These are phyloP conservation scores for Thymallus thymallus DNA, from an alignment of 2,113 vertebrate species.

Conservation along the genomic window DNA sequence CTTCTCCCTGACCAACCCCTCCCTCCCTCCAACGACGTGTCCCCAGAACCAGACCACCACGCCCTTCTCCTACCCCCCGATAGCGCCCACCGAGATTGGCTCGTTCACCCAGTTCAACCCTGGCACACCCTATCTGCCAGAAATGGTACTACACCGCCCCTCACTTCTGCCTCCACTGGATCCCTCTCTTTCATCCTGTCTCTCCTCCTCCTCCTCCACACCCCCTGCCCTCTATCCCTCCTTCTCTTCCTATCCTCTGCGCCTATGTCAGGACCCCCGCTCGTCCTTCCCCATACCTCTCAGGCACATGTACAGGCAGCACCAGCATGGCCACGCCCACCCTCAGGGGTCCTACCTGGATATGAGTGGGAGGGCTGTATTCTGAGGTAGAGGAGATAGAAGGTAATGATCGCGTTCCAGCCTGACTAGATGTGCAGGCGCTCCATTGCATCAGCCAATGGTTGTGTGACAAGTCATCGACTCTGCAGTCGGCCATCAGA, in stretches of 20 bases:
- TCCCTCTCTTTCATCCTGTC: conserved; percentile 42
- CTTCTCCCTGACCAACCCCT: conserved; percentile 34
- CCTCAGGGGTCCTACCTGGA: conserved; percentile 70
- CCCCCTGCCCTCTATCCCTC: conserved; percentile 60
- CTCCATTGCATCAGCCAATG: too few species aligned
- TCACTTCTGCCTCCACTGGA: conserved; percentile 61
- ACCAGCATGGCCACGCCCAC: conserved; percentile 63
- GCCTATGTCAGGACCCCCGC: conserved; percentile 70
- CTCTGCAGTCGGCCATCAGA: too few species aligned
- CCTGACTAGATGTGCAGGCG: too few species aligned
- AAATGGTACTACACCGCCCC: conserved; percentile 70
- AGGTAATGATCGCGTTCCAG: too few species aligned
- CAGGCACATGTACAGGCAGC: conserved; percentile 72
- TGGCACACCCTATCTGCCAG: conserved; percentile 62
- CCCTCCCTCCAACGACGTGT: conserved; percentile 26
- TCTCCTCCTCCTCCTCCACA: conserved; percentile 45
- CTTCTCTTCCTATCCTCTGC: conserved; percentile 72
- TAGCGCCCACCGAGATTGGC: conserved; percentile 56
- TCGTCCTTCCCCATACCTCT: conserved; percentile 70
- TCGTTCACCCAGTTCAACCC: conserved; percentile 62
- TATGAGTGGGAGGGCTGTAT: conserved; percentile 60
- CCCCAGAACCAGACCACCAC: conserved; percentile 49
- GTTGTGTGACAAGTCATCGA: too few species aligned
- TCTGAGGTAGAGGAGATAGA: conserved; percentile 30
- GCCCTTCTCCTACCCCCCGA: conserved; percentile 49